Percentiles rank a stretch among this genome's conserved stretches.
phyloP scores from a whole-genome alignment of 2,888 invertebrate species.

The Acrobasis suavella region DNA sequence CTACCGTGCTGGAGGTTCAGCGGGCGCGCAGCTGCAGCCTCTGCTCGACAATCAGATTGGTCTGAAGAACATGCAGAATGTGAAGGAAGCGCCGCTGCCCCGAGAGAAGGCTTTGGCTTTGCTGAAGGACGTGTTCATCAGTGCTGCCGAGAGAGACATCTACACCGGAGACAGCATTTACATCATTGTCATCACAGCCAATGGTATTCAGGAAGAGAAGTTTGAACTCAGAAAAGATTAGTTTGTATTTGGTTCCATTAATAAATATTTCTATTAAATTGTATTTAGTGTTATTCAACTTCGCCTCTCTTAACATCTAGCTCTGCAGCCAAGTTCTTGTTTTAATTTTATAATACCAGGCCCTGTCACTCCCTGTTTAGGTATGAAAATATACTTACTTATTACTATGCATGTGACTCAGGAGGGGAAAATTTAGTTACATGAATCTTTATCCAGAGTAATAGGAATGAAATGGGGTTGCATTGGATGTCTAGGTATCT shows the following conservation, averaged over 20 bases:
- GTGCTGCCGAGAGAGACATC: constrained; percentile 98
- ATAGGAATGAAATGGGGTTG: no score
- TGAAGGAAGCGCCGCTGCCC: constrained; percentile 84
- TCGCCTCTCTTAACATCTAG: not conserved
- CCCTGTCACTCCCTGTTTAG: no score
- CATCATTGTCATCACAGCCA: constrained; percentile 93
- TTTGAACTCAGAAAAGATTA: constrained; percentile 95
- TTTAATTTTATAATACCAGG: no score
- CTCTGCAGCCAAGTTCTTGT: no score
- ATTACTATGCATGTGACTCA: no score
- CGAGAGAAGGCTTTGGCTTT: constrained; percentile 92
- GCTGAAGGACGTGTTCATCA: constrained; percentile 97
- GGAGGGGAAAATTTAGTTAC: no score
- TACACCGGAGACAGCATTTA: constrained; percentile 96
- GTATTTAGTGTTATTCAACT: constrained; percentile 24
- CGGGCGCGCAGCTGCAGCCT: constrained; percentile 95
- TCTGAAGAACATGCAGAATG: constrained; percentile 91
- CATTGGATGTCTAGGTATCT: no score
- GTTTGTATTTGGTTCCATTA: constrained; percentile 40
- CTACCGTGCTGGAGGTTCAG: constrained; percentile 95
- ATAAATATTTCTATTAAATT: constrained; percentile 36
- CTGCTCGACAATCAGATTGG: constrained; percentile 98
- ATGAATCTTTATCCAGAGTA: no score
- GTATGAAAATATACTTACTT: no score
- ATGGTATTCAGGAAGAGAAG: constrained; percentile 89